Evolutionary conservation across 2,797 vertebrate species (phyloP).

Genomic region (Arnoldichthys spilopterus): DNA sequence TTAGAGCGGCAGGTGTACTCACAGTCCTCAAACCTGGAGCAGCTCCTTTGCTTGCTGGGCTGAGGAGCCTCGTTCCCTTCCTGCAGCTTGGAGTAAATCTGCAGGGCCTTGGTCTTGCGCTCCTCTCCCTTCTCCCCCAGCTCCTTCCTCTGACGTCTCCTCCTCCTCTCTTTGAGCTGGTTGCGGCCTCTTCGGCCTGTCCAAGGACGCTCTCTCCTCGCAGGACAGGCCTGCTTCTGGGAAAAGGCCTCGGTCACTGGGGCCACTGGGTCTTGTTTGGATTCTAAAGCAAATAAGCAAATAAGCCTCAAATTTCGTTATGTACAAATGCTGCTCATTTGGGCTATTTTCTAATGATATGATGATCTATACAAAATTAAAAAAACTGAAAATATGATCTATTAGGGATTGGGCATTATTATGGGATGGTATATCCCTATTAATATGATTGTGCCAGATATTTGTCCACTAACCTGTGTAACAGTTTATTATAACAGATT

Average conservation of each 20-base stretch:
- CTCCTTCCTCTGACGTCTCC: slow-evolving; percentile 40
- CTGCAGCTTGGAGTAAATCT: slow-evolving; percentile 73
- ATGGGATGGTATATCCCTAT: too few relatives aligned
- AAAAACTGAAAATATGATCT: too few relatives aligned
- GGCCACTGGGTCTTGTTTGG: slow-evolving; percentile 26
- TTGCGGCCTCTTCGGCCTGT: slow-evolving; percentile 12
- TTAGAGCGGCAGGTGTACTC: slow-evolving; percentile 57
- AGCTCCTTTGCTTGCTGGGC: slow-evolving; percentile 39
- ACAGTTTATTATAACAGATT: too few relatives aligned
- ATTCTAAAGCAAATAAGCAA: not conserved
- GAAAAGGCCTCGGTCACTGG: slow-evolving; percentile 6
- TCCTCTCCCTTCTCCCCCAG: slow-evolving; percentile 61
- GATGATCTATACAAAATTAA: too few relatives aligned
- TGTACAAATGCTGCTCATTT: too few relatives aligned
- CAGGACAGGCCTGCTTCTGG: slow-evolving; percentile 5
- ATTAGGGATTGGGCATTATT: too few relatives aligned
- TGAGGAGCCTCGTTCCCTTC: slow-evolving; percentile 46
- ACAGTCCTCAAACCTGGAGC: slow-evolving; percentile 75
- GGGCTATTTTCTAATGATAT: too few relatives aligned
- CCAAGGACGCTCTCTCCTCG: not conserved
- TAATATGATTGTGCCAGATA: too few relatives aligned
- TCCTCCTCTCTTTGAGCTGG: slow-evolving; percentile 43
- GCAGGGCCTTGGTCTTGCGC: slow-evolving; percentile 66
- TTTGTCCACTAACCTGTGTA: too few relatives aligned
- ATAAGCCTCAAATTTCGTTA: too few relatives aligned